Conservation (phyloP, 1,140 invertebrate genomes). For the Ladona fulva region DNA sequence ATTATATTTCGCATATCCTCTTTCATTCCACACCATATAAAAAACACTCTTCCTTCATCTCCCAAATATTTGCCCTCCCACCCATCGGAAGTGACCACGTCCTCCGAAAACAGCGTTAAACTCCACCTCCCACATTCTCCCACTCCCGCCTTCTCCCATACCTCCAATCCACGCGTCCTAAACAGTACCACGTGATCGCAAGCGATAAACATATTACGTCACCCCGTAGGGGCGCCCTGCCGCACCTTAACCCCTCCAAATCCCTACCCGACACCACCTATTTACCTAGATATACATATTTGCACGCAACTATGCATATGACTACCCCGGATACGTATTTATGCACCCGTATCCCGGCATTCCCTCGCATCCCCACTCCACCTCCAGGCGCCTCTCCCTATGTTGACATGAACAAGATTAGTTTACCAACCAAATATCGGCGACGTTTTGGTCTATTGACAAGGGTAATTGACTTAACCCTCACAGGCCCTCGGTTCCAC, state of each 20-base stretch:
- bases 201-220: background rate
- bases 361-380: background rate
- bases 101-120: too few relatives aligned
- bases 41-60: too few relatives aligned
- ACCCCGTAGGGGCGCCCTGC: background rate
- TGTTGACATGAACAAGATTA: background rate
- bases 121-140: background rate
- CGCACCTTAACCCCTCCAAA: background rate
- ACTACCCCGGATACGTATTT: background rate
- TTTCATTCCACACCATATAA: too few relatives aligned
- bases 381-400: background rate
- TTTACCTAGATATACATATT: constrained; percentile 4
- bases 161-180: background rate
- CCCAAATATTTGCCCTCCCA: too few relatives aligned
- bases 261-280: background rate
- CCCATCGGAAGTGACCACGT: too few relatives aligned
- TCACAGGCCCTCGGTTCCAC: background rate
- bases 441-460: constrained; percentile 4
- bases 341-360: background rate
- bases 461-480: constrained; percentile 4
- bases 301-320: background rate
- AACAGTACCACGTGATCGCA: background rate
- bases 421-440: constrained; percentile 9
- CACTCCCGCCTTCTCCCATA: background rate
- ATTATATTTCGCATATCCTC: too few relatives aligned